These are phyloP conservation scores for Cromileptes altivelis DNA, from an alignment of 2,113 vertebrate genomes.

Conservation along the genomic window DNA sequence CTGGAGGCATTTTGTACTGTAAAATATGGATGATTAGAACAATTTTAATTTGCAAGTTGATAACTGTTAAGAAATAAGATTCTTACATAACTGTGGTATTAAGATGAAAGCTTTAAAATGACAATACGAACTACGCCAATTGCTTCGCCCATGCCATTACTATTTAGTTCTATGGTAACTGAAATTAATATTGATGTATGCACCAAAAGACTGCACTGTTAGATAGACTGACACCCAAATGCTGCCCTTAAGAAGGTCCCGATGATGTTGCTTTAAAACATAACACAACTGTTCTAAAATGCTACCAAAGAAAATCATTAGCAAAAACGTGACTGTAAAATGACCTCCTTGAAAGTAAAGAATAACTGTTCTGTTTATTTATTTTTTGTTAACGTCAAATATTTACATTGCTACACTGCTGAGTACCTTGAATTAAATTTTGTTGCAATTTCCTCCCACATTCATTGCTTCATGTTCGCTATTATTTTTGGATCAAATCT, in stretches of 20 bases:
- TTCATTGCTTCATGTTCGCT: too few relatives aligned
- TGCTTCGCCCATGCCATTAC: neutral
- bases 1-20: neutral
- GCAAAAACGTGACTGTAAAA: neutral
- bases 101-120: conserved; percentile 10
- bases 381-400: neutral
- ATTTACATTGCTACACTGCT: neutral
- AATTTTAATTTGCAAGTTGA: conserved; percentile 16
- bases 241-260: neutral
- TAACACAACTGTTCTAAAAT: conserved; percentile 2
- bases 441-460: too few relatives aligned
- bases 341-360: neutral
- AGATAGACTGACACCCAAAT: neutral
- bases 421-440: too few relatives aligned
- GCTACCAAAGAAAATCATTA: conserved; percentile 2
- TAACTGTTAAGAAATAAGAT: neutral
- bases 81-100: neutral
- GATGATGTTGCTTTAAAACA: neutral
- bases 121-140: neutral
- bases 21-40: conserved; percentile 7
- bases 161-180: neutral
- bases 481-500: too few relatives aligned
- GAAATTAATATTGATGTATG: neutral
- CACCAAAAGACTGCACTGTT: neutral
- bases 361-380: neutral